Conservation (phyloP, 53 echinoderm and acorn worm species). For the Temnopleurus reevesii region DNA sequence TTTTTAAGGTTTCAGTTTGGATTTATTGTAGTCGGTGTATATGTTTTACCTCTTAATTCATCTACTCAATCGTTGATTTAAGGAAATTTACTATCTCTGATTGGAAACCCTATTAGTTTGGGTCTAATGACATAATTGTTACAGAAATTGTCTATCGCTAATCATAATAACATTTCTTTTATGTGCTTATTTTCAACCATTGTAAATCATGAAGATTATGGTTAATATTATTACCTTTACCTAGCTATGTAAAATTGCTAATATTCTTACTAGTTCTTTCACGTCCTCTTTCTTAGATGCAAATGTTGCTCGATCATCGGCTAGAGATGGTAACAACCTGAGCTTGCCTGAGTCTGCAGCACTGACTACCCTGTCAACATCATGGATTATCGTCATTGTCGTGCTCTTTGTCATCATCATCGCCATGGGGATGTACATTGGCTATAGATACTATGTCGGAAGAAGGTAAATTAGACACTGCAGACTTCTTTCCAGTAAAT, state of each 20-base stretch:
- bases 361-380: background rate
- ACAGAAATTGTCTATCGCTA: background rate
- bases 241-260: too few species aligned
- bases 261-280: background rate
- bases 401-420: constrained; percentile 41
- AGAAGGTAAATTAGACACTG: background rate
- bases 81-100: background rate
- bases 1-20: too few species aligned
- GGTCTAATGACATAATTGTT: too few species aligned
- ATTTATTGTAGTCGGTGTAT: too few species aligned
- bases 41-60: too few species aligned
- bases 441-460: background rate
- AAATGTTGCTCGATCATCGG: constrained; percentile 2
- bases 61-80: too few species aligned
- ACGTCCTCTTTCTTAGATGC: background rate
- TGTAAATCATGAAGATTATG: too few species aligned
- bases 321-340: background rate
- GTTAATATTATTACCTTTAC: too few species aligned
- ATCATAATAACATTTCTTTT: too few species aligned
- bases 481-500: background rate
- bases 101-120: too few species aligned
- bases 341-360: background rate
- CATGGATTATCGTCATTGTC: constrained; percentile 32
- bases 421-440: constrained; percentile 53
- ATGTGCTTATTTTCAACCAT: too few species aligned